A percentile compares a stretch with the other conserved stretches of the same genome.
phyloP scores from a whole-genome alignment of 2,888 invertebrate species.

The Pteria penguin region DNA sequence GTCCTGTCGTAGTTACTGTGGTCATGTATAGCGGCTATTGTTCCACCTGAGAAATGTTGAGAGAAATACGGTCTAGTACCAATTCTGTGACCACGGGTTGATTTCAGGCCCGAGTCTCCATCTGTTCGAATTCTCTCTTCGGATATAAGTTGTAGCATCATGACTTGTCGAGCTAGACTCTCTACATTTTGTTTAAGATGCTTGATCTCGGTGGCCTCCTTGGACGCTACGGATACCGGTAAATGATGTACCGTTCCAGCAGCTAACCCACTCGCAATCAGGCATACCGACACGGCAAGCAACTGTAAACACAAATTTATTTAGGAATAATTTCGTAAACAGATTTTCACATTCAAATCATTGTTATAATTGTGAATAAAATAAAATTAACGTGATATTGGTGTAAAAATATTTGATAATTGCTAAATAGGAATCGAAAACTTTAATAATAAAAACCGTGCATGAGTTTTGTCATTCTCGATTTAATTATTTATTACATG shows the following conservation, averaged over 20 bases:
- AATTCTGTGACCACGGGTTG: slow-evolving; percentile 49
- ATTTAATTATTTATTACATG: no score
- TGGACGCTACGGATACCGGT: slow-evolving; percentile 10
- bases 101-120: slow-evolving; percentile 31
- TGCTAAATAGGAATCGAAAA: no score
- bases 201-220: slow-evolving; percentile 18
- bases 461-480: no score
- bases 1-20: slow-evolving; percentile 60
- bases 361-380: no score
- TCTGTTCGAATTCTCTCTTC: slow-evolving; percentile 60
- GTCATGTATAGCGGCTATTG: slow-evolving; percentile 62
- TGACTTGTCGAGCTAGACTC: slow-evolving; percentile 60
- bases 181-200: slow-evolving; percentile 47
- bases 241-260: neutral
- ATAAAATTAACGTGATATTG: no score
- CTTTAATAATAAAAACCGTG: no score
- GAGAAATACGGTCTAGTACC: slow-evolving; percentile 59
- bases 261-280: neutral
- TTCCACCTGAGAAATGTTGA: slow-evolving; percentile 41
- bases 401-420: no score
- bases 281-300: neutral
- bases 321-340: no score
- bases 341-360: no score
- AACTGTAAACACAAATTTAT: neutral
- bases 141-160: slow-evolving; percentile 60